These are phyloP conservation scores for Chymomyza caudatula DNA, from an alignment of 2,888 invertebrate species.

Conservation along the genomic window DNA sequence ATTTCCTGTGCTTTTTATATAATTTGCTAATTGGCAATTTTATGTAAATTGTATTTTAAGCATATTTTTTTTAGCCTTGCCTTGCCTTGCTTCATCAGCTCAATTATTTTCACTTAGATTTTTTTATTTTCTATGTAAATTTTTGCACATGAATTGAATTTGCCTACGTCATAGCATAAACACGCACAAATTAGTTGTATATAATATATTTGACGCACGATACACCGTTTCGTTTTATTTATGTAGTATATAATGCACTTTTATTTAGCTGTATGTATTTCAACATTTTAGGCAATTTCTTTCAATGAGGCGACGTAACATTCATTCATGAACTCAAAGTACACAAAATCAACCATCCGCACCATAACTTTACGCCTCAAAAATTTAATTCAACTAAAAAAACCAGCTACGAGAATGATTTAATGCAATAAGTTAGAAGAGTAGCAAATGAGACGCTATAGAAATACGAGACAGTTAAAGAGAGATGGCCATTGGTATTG, in stretches of 20 bases:
- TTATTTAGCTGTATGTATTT: constrained; percentile 26
- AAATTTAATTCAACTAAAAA: background rate
- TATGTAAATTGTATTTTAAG: constrained; percentile 59
- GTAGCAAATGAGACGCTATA: background rate
- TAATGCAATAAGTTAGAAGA: background rate
- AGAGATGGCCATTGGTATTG: background rate
- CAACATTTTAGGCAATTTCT: constrained; percentile 49
- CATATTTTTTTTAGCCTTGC: constrained; percentile 43
- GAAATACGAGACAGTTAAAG: background rate
- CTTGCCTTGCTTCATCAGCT: constrained; percentile 27
- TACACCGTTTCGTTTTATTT: background rate
- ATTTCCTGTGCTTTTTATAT: constrained; percentile 3
- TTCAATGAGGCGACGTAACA: constrained; percentile 37
- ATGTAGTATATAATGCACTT: constrained; percentile 19
- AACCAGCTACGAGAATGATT: background rate
- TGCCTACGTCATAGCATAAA: background rate
- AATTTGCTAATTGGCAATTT: constrained; percentile 51
- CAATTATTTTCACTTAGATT: constrained; percentile 11
- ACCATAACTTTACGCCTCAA: background rate
- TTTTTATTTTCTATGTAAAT: constrained; percentile 4
- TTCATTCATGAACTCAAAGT: background rate
- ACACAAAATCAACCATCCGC: background rate
- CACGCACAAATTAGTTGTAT: background rate
- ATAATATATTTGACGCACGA: background rate
- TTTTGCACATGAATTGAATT: constrained; percentile 6